Evolutionary conservation across 2,113 vertebrate species (phyloP), one percentile per base, ranked within the genome.

Genomic region (Malurus alboscapulatus): DNA sequence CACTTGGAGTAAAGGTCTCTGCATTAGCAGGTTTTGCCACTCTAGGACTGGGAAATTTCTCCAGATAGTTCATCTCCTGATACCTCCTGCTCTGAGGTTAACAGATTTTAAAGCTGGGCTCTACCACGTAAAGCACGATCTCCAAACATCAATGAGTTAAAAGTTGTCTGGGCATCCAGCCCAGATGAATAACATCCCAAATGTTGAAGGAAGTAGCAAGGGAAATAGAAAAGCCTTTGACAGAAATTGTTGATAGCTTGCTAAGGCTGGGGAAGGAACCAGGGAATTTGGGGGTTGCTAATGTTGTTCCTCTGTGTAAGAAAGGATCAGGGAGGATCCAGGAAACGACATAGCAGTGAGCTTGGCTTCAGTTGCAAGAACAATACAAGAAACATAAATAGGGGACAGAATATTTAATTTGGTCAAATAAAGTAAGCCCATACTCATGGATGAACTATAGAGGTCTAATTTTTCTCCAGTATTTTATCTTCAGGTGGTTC

Each of bases 191-290:
- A 97, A 97, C 97, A 97, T 97, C 88, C 91, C 97, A 97, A 96
- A 95, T 95, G 97, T 69, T 96, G 96, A 97, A 97, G 94, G 96
- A 97, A 97, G 95, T 94, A 97, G 94, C 96, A 97, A 97, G 97
- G 95, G 95, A 97, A 98, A 97, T 97, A 97, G 92, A 95, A 97
- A 96, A 97, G 94, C 92, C 97, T 98, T 97, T 97, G 97, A 97
- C 97, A 97, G 96, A 97, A 97, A 96, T 96, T 97, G 95, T 96
- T 97, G 97, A 97, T 98, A 97, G 97, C 95, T 97, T 96, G 95
- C 97, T 96, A 95, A 95, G 92, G 76, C 78, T 87, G 38, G 63
- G 91, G 94, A 98, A 95, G 95, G 86, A 97, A 95, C 86, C 95
- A 91, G 94, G 96, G 97, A 97, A 97, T 95, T 97, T 97, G 90